These are phyloP conservation scores for Sarcophaga rosellei DNA, from an alignment of 2,888 invertebrate species.

Conservation along the genomic window DNA sequence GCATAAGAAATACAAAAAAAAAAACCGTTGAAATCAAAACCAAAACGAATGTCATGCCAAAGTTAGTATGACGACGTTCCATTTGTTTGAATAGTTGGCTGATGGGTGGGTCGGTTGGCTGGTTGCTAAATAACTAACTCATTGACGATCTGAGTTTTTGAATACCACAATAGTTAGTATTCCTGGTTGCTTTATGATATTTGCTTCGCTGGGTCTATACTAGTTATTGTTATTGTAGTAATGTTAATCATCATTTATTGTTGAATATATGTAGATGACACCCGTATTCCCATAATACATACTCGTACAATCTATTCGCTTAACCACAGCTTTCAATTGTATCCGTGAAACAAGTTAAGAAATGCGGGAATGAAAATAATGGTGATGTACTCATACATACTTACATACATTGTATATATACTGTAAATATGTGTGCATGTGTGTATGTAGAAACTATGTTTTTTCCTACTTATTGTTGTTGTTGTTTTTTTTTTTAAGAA, in stretches of 20 bases:
- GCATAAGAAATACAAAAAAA: no score
- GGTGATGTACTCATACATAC: slow-evolving; percentile 24
- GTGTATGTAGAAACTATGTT: slow-evolving; percentile 6
- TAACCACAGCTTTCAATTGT: neutral
- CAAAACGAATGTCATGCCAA: neutral
- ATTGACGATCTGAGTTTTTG: neutral
- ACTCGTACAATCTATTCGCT: neutral
- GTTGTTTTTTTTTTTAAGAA: slow-evolving; percentile 45
- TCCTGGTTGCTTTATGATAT: neutral
- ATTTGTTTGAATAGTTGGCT: neutral
- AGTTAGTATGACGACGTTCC: neutral
- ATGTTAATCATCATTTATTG: neutral
- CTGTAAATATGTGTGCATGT: neutral
- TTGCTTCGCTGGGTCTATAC: no score
- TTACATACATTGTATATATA: neutral
- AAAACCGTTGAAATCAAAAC: no score
- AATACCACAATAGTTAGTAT: neutral
- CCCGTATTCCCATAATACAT: neutral
- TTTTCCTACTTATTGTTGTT: neutral
- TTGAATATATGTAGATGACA: neutral
- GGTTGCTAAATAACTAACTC: neutral
- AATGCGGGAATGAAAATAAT: slow-evolving; percentile 60
- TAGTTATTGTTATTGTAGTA: neutral
- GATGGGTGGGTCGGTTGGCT: neutral
- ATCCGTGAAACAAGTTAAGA: slow-evolving; percentile 53